Base-by-base conservation (phyloP, 2,797 vertebrate genomes). In the Crypturellus tataupa region DNA sequence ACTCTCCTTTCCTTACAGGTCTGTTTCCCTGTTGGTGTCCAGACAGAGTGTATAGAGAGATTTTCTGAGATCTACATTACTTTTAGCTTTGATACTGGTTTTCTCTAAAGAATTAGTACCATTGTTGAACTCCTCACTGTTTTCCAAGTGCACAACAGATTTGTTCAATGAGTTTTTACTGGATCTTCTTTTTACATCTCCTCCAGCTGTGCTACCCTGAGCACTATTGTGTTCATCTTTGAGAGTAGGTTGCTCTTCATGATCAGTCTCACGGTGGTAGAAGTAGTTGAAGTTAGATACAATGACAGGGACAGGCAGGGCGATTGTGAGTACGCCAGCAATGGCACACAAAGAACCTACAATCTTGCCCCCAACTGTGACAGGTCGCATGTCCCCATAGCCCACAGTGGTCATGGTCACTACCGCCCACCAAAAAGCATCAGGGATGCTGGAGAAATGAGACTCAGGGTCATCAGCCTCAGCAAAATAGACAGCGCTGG, bases 221-320 rank as follows among this genome's bases (percentile, higher is more conserved):
- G 93, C 95, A 67, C 97, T 98, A 62, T 94, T 95, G 12, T 98
- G 98, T 12, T 99, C 98, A 4, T 99, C 99, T 90, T 98, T 99
- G 73, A 99, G 98, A 10, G 98, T 84, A 2, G 98, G 97, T 96
- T 99, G 99, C 44, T 98, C 98, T 47, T 99, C 99, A 1, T 99
- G 99, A 93, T 99, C 99, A 1, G 99, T 99, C 96, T 99, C 99
- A 4, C 99, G 94, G 96, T 99, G 99, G 96, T 99, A 99, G 97
- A 99, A 99, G 97, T 99, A 99, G 94, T 99, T 99, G 97, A 99
- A 99, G 97, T 99, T 99, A 92, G 99, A 99, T 3, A 99, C 99
- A 2, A 99, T 99, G 92, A 99, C 99, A 0, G 99, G 99, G 14
- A 99, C 99, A 0, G 99, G 99, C 14, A 99, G 97, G 39, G 99